A percentile compares a stretch with the other conserved stretches of the same genome.
Conservation (phyloP, 2,113 vertebrate genomes). For the Pangasianodon gigas region DNA sequence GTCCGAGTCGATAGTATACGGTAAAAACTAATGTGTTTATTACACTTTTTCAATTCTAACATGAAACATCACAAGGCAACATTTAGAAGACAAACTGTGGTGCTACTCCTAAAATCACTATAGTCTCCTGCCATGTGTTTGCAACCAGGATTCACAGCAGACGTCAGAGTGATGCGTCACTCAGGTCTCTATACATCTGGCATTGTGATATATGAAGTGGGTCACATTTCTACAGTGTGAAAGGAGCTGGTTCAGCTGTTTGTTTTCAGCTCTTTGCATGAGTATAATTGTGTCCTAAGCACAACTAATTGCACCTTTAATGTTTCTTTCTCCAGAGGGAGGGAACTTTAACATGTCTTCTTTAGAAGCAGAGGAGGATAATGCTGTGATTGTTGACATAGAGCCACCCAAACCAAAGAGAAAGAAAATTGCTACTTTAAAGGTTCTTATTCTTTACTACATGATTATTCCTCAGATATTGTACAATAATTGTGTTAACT, state of each 20-base stretch:
- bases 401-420: conserved; percentile 68
- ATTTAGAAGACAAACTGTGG: not conserved
- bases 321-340: conserved; percentile 68
- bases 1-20: not conserved
- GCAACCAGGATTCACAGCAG: not conserved
- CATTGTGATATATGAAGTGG: not conserved
- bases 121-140: not conserved
- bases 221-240: not conserved
- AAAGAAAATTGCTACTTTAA: conserved; percentile 73
- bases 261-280: not conserved
- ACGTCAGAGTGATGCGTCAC: not conserved
- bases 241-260: not conserved
- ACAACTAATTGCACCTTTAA: not conserved
- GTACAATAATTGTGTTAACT: not conserved
- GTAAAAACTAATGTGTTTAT: not conserved
- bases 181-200: not conserved
- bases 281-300: not conserved
- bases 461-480: not conserved
- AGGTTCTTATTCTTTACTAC: conserved; percentile 62
- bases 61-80: not conserved
- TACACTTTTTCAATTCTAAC: not conserved
- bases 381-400: conserved; percentile 61
- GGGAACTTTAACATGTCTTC: conserved; percentile 66
- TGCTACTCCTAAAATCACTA: too few relatives aligned
- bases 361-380: conserved; percentile 67